Evolutionary conservation across 2,888 invertebrate species (phyloP).

Genomic region (Melipona bicolor): DNA sequence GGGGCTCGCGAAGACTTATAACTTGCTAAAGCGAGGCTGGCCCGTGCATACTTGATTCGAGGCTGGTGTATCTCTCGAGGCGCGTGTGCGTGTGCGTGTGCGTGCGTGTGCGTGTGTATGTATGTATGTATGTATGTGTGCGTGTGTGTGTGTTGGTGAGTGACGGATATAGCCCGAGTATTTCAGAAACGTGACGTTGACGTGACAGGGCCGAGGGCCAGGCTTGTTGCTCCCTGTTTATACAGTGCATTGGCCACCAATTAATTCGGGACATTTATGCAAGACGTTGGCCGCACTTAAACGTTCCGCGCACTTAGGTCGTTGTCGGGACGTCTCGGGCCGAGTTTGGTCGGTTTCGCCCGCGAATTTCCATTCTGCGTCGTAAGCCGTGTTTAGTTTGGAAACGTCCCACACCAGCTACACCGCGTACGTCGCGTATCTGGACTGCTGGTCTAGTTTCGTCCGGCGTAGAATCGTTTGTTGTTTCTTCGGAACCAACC

Average conservation of each 20-base stretch:
- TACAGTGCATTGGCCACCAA: conserved; percentile 70
- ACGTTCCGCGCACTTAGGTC: conserved; percentile 1
- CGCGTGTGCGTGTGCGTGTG: no score
- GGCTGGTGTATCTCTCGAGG: not conserved
- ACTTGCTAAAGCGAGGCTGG: conserved; percentile 53
- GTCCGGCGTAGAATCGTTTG: not conserved
- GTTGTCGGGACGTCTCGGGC: not conserved
- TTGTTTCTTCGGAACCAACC: conserved; percentile 8
- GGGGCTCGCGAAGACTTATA: conserved; percentile 48
- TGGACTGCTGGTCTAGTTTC: not conserved
- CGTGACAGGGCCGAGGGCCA: conserved; percentile 67
- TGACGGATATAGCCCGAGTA: conserved; percentile 77
- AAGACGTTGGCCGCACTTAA: conserved; percentile 23
- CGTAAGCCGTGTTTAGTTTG: conserved; percentile 19
- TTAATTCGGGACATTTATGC: conserved; percentile 74
- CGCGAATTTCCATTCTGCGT: not conserved
- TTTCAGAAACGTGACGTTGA: conserved; percentile 80
- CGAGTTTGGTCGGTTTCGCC: not conserved
- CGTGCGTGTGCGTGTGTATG: not conserved
- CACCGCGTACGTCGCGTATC: no score
- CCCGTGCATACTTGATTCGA: conserved; percentile 67
- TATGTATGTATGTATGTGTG: conserved; percentile 21
- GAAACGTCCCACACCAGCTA: conserved; percentile 13
- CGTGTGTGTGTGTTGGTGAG: conserved; percentile 52
- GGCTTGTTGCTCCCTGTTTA: conserved; percentile 54